A percentile compares a stretch with the other conserved stretches of the same genome.
Evolutionary conservation across 2,888 invertebrate species (phyloP).

Genomic region (Nemotelus nigrinus): DNA sequence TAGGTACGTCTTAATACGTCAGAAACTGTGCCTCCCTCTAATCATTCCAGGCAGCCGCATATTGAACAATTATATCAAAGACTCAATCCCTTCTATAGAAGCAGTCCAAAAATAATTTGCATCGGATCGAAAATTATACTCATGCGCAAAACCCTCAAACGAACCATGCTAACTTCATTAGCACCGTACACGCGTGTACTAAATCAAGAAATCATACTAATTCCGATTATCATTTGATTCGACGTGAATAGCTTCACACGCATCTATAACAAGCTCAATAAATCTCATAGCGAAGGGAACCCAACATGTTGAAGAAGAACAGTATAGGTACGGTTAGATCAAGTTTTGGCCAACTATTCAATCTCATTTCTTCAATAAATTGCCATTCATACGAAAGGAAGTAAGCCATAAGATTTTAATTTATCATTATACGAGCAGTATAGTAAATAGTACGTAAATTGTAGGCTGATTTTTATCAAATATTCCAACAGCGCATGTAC

Average conservation of each 20-base stretch:
- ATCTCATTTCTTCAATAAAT: neutral
- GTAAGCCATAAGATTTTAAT: neutral
- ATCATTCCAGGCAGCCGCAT: neutral
- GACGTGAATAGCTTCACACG: slow-evolving; percentile 3
- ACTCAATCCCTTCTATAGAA: neutral
- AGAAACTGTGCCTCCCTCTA: neutral
- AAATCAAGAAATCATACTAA: slow-evolving; percentile 15
- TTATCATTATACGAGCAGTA: neutral
- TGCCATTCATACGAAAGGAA: neutral
- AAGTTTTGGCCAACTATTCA: neutral
- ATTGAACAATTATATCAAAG: neutral
- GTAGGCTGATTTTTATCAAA: neutral
- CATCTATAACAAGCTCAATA: neutral
- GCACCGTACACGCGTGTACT: slow-evolving; percentile 2
- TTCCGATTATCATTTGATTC: slow-evolving; percentile 11
- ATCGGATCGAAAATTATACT: slow-evolving; percentile 2
- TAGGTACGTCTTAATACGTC: neutral
- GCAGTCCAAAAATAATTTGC: slow-evolving; percentile 9
- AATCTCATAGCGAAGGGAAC: neutral
- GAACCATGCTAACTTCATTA: neutral
- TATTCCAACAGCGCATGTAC: neutral
- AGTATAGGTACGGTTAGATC: too few relatives aligned
- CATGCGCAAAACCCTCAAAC: neutral
- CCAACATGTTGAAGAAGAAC: neutral
- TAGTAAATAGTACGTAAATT: neutral